A percentile compares a stretch with the other conserved stretches of the same genome.
phyloP scores from a whole-genome alignment of 2,888 invertebrate species.

The Ochropleura leucogaster region DNA sequence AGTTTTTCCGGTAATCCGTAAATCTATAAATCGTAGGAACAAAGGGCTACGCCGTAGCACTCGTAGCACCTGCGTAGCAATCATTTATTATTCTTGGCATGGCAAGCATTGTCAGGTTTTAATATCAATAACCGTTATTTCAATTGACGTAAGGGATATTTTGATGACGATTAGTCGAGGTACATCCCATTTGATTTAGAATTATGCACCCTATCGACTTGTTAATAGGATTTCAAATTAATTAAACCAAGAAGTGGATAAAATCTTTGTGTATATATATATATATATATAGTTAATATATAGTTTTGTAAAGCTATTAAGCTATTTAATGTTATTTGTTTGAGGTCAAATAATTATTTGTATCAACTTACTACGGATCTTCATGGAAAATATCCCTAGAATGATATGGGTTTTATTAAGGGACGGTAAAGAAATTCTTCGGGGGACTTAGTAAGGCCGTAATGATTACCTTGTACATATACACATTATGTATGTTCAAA shows the following conservation, averaged over 20 bases:
- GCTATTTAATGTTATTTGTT: neutral
- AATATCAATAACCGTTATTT: constrained; percentile 11
- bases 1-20: neutral
- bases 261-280: neutral
- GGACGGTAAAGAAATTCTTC: neutral
- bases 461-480: neutral
- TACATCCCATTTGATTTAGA: neutral
- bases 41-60: constrained; percentile 24
- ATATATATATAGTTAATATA: no score
- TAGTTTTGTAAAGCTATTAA: neutral
- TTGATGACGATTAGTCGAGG: neutral
- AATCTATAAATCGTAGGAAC: constrained; percentile 9
- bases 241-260: neutral
- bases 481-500: neutral
- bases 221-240: neutral
- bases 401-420: constrained; percentile 14
- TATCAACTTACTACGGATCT: neutral
- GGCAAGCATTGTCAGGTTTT: neutral
- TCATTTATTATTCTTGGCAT: constrained; percentile 15
- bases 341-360: neutral
- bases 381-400: neutral
- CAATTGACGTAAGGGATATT: neutral
- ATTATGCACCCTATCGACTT: neutral
- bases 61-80: constrained; percentile 30
- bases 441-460: neutral